A percentile compares a stretch with the other conserved stretches of the same genome.
Conservation (phyloP, 2,888 invertebrate species). For the Melolontha melolontha region DNA sequence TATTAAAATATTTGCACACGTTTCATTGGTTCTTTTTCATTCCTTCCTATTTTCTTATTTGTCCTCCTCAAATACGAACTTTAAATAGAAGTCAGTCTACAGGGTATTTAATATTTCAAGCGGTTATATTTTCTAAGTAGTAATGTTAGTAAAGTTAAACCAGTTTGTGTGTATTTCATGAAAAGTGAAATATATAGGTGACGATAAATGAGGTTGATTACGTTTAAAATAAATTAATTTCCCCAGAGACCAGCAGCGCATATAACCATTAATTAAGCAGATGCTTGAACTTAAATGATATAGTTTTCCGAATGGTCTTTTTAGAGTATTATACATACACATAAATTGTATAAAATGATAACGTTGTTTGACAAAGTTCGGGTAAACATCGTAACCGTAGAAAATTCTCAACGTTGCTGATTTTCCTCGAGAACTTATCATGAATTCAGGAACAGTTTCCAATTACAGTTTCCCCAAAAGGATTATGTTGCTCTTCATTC, state of each 20-base stretch:
- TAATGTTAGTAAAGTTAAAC: too few relatives aligned
- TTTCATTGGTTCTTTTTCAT: too few relatives aligned
- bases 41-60: too few relatives aligned
- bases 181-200: slow-evolving; percentile 1
- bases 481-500: slow-evolving; percentile 4
- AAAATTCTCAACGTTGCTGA: not conserved
- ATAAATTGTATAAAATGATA: slow-evolving; percentile 5
- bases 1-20: too few relatives aligned
- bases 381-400: too few relatives aligned
- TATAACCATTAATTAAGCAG: slow-evolving; percentile 15
- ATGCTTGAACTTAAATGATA: slow-evolving; percentile 4
- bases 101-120: too few relatives aligned
- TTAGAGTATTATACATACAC: not conserved
- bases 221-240: slow-evolving; percentile 30
- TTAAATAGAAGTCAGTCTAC: too few relatives aligned
- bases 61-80: too few relatives aligned
- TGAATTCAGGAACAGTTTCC: slow-evolving; percentile 4
- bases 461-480: slow-evolving; percentile 9
- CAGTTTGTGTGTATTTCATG: too few relatives aligned
- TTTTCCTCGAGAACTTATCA: slow-evolving; percentile 8
- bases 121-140: too few relatives aligned
- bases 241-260: slow-evolving; percentile 12
- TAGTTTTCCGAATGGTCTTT: slow-evolving; percentile 4
- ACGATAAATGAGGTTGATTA: slow-evolving; percentile 18
- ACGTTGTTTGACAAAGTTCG: too few relatives aligned